These are phyloP conservation scores for Melanotaenia duboulayi DNA, from an alignment of 2,113 vertebrate species.

Conservation along the genomic window DNA sequence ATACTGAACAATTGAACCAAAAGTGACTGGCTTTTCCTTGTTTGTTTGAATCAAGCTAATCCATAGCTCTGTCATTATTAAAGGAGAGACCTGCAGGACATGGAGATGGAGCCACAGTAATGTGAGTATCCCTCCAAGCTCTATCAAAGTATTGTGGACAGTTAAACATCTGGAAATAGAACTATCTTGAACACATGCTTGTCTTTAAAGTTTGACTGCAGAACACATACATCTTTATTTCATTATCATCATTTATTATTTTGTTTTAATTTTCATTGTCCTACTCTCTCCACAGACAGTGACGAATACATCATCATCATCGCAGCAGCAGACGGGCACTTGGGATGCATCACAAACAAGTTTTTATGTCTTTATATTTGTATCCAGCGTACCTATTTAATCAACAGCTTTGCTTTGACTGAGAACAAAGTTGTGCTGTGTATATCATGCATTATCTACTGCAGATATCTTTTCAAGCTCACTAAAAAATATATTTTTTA, in stretches of 20 bases:
- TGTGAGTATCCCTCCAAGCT: slow-evolving; percentile 54
- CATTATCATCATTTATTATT: slow-evolving; percentile 7
- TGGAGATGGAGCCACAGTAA: slow-evolving; percentile 63
- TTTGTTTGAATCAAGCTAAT: slow-evolving; percentile 7
- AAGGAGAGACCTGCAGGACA: slow-evolving; percentile 49
- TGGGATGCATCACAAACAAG: slow-evolving; percentile 44
- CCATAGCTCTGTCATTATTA: slow-evolving; percentile 22
- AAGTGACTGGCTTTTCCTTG: not conserved
- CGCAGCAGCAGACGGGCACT: slow-evolving; percentile 31
- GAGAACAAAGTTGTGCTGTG: slow-evolving; percentile 62
- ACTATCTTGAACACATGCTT: not conserved
- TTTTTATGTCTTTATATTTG: slow-evolving; percentile 46
- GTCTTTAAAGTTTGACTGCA: not conserved
- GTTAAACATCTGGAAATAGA: slow-evolving; percentile 20
- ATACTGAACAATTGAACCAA: not conserved
- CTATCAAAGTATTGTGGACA: not conserved
- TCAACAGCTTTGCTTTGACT: slow-evolving; percentile 54
- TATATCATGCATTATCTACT: slow-evolving; percentile 67
- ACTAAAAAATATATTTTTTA: slow-evolving; percentile 67
- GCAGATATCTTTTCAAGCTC: slow-evolving; percentile 55
- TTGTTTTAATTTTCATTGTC: slow-evolving; percentile 7
- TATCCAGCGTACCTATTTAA: slow-evolving; percentile 60
- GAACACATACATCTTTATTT: slow-evolving; percentile 5
- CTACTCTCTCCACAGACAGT: slow-evolving; percentile 26
- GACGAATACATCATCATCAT: slow-evolving; percentile 5